phyloP scores from a whole-genome alignment of 30 jellyfish, hydroid and myxozoan species.

The Hydractinia symbiolongicarpus region DNA sequence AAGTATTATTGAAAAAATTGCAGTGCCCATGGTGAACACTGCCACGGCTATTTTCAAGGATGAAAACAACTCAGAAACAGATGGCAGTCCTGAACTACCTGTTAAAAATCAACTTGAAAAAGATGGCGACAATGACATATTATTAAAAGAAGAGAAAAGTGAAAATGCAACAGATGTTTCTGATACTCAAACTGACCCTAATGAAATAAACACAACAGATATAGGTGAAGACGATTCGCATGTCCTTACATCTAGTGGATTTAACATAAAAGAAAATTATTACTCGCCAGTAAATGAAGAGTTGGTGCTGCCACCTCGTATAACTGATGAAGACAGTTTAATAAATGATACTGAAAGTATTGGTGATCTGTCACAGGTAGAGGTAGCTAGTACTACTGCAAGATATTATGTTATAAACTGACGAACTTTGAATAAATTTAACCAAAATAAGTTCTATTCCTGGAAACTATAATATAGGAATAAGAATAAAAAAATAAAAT shows the following conservation, averaged over 20 bases:
- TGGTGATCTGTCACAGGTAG: conserved; percentile 25
- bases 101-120: background rate
- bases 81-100: background rate
- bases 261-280: conserved; percentile 9
- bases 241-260: background rate
- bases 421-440: too few relatives aligned
- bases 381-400: conserved; percentile 10
- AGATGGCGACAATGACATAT: background rate
- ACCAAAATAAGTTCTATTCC: background rate
- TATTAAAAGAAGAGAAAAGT: background rate
- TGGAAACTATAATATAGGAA: too few relatives aligned
- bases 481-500: too few relatives aligned
- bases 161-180: background rate
- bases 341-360: conserved; percentile 8
- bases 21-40: background rate
- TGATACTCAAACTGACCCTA: background rate
- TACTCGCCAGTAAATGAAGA: background rate
- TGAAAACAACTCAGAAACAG: background rate
- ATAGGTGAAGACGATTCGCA: background rate
- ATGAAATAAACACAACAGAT: background rate
- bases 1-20: conserved; percentile 36
- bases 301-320: background rate
- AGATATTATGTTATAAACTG: background rate
- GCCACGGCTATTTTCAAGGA: background rate
- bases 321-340: conserved; percentile 2